These are phyloP conservation scores for Montifringilla adamsi DNA, from an alignment of 2,113 vertebrate species.

Conservation along the genomic window DNA sequence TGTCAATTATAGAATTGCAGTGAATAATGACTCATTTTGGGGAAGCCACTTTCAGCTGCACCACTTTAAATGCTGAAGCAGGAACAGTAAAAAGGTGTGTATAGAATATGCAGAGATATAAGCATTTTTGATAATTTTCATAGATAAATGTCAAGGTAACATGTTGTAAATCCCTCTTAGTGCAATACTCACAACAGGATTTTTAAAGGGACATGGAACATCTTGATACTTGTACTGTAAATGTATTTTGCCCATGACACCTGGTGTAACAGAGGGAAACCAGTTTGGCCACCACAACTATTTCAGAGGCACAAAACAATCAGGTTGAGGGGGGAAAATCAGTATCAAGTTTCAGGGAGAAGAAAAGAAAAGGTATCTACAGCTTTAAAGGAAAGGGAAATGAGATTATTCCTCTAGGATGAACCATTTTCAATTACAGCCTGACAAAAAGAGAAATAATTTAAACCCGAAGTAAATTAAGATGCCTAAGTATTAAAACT, in stretches of 20 bases:
- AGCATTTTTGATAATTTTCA: background rate
- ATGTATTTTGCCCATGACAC: background rate
- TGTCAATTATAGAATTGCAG: background rate
- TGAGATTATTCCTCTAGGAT: background rate
- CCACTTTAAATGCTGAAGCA: background rate
- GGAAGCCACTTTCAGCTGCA: background rate
- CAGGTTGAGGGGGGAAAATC: background rate
- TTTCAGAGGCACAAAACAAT: background rate
- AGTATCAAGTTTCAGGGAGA: background rate
- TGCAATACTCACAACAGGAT: background rate
- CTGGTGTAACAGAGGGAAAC: background rate
- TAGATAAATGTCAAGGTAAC: background rate
- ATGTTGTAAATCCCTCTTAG: background rate
- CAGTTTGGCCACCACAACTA: background rate
- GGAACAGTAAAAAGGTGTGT: accelerated
- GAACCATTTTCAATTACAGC: background rate
- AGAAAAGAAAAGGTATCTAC: background rate
- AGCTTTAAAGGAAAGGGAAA: background rate
- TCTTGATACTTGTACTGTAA: background rate
- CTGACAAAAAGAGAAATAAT: background rate
- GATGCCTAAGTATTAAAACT: background rate
- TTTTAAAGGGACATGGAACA: background rate
- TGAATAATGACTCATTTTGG: background rate
- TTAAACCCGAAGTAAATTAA: background rate
- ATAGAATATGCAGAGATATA: background rate